These are phyloP conservation scores for Cepaea hortensis DNA, from an alignment of 2,888 invertebrate species.

Conservation along the genomic window DNA sequence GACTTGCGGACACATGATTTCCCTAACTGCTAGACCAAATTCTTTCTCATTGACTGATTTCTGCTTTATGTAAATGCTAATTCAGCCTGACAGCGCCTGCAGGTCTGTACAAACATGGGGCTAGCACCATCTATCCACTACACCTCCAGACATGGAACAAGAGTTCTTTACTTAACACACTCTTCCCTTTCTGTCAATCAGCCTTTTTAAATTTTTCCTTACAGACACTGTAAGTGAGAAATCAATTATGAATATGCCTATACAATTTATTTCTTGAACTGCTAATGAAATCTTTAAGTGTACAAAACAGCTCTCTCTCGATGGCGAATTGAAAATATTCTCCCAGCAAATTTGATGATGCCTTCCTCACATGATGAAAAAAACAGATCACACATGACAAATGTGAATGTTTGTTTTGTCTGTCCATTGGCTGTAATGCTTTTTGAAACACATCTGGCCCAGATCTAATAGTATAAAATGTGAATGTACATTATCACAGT, in stretches of 20 bases:
- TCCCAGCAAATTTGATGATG: neutral
- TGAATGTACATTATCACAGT: conserved; percentile 24
- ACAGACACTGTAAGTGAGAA: neutral
- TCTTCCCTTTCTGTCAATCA: neutral
- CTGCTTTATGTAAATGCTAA: no score
- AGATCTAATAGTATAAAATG: neutral
- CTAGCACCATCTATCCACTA: no score
- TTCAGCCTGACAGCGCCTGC: no score
- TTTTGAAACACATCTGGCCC: neutral
- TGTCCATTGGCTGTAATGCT: conserved; percentile 1
- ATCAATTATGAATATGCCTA: neutral
- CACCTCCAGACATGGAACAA: no score
- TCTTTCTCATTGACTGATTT: no score
- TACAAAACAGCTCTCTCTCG: neutral
- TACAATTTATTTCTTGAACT: no score
- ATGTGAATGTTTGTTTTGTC: conserved; percentile 15
- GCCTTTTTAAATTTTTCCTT: neutral
- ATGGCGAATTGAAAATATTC: neutral
- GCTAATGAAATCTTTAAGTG: neutral
- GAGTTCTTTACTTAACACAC: no score
- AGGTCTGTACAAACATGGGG: no score
- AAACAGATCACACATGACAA: neutral
- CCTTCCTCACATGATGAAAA: neutral
- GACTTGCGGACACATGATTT: no score
- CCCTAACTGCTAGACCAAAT: no score